Conservation (phyloP, 2,113 vertebrate species). For the Anthoscopus minutus region DNA sequence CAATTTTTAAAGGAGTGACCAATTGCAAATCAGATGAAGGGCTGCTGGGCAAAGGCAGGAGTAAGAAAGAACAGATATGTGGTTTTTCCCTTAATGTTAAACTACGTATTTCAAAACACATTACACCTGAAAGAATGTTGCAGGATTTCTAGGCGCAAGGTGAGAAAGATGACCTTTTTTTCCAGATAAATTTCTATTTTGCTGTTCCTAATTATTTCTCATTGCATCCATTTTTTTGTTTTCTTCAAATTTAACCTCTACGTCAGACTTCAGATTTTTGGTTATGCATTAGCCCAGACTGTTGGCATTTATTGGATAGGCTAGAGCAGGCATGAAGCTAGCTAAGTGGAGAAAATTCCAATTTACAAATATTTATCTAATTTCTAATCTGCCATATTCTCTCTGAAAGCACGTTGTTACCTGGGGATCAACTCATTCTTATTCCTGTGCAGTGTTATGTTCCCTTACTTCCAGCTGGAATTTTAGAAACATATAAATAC, state of each 20-base stretch:
- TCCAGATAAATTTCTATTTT: neutral
- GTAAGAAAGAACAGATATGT: neutral
- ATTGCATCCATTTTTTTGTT: neutral
- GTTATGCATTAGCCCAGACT: neutral
- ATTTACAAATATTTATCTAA: constrained; percentile 30
- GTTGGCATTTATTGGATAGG: neutral
- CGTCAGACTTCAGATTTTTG: neutral
- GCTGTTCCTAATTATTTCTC: neutral
- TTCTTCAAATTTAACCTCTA: neutral
- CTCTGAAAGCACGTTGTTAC: neutral
- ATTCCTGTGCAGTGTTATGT: neutral
- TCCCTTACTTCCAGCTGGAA: neutral
- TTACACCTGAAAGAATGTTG: neutral
- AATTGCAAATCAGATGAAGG: neutral
- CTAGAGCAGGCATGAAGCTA: neutral
- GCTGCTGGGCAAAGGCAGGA: neutral
- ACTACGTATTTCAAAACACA: neutral
- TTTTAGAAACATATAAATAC: neutral
- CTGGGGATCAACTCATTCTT: neutral
- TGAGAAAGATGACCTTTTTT: neutral
- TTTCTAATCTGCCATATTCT: constrained; percentile 8
- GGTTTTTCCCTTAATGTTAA: neutral
- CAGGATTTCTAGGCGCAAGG: neutral
- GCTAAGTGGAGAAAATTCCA: neutral
- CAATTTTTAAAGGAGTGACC: neutral